Evolutionary conservation across 2,797 vertebrate genomes (phyloP).

Genomic region (Myotis planiceps): DNA sequence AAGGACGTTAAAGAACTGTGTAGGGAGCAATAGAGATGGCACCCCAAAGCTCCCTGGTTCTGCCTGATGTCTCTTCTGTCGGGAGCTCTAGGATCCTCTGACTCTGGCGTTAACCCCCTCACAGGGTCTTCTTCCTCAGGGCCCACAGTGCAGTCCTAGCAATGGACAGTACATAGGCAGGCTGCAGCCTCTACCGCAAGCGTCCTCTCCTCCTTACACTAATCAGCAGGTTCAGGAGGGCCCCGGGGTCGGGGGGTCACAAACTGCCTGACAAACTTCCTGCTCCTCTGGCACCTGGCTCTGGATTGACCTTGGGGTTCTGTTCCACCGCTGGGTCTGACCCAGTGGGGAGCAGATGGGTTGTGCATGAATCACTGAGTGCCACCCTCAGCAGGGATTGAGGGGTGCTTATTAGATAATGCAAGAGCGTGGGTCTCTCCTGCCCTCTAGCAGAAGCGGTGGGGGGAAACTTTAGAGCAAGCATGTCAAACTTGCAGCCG

Average conservation of each 20-base stretch:
- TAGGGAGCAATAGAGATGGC: background rate
- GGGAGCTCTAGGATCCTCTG: background rate
- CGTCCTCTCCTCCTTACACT: background rate
- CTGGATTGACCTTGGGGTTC: background rate
- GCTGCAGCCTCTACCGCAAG: background rate
- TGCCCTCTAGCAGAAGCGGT: background rate
- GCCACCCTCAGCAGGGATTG: background rate
- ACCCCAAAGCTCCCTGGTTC: background rate
- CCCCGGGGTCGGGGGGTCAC: fast-evolving
- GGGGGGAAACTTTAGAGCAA: background rate
- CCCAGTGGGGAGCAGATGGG: background rate
- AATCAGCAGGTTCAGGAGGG: background rate
- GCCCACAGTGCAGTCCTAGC: background rate
- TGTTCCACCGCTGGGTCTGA: background rate
- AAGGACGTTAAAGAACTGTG: background rate
- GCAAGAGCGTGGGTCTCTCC: too few species aligned
- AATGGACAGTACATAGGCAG: background rate
- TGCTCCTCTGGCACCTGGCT: background rate
- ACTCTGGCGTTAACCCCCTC: too few species aligned
- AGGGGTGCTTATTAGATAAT: background rate
- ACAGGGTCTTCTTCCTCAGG: background rate
- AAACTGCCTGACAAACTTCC: background rate
- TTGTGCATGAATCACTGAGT: background rate
- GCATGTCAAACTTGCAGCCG: too few species aligned
- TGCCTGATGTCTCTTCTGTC: background rate